Base-by-base conservation (phyloP, 1,140 invertebrate species). In the Chionoecetes opilio region DNA sequence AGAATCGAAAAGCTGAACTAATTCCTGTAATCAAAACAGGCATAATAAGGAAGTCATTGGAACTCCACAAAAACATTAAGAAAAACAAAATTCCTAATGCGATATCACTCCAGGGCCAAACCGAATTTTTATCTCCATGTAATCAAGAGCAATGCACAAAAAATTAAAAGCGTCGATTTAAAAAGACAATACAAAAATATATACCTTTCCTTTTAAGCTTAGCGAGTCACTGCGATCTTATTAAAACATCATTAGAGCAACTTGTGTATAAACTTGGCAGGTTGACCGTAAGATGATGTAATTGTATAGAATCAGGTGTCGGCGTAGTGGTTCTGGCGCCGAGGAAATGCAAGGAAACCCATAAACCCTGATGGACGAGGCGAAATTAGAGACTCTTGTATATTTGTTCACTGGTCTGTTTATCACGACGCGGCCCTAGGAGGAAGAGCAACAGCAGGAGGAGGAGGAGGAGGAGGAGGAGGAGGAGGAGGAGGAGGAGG, bases 401-500 rank as follows among this genome's bases (percentile, higher is more conserved):
- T 75, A 75, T 75, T 75, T 75, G 63, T 75, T 75, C 63, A 75
- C 63, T n/a, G 63, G 63, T n/a, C 11, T 75, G 63, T 75, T 75
- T 75, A 75, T 75, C 63, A 26, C 63, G 63, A 75, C 63, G 21
- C 63, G 63, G 63, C 63, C 63, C 63, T 17, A 21, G n/a, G 63
- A 75, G 63, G 63, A 75, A n/a, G 63, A 75, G n/a, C 21, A 75
- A 75, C 21, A 75, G 63, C 21, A 75, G 63, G 14, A 75, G 21
- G 21, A 75, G 26, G 63, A 75, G 63, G n/a, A 21, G 63, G 63
- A 75, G 63, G 63, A 21, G 63, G n/a, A 26, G n/a, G 63, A 21
- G 63, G 21, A 75, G 63, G 63, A 75, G 63, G 63, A 21, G 63
- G n/a, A 75, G n/a, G 63, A n/a, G 41, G 41, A 46, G 41, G 5